phyloP scores from a whole-genome alignment of 1,140 invertebrate genomes.

The Orchesella cincta region DNA sequence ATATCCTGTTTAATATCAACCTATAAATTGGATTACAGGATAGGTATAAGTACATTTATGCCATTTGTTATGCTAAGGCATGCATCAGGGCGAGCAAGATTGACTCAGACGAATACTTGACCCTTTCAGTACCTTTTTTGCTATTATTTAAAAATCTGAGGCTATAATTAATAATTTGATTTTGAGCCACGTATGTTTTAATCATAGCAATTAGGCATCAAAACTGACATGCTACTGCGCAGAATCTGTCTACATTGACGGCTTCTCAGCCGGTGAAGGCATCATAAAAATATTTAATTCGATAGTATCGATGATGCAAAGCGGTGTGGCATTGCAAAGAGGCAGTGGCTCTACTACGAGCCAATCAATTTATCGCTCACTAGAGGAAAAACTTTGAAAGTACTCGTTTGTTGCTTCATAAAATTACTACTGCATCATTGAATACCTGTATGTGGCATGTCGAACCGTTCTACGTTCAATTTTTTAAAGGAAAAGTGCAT shows the following conservation, averaged over 20 bases:
- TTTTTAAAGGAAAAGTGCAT: no score
- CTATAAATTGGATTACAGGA: no score
- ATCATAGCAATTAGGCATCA: constrained; percentile 17
- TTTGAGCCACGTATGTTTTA: not conserved
- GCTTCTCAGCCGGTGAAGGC: not conserved
- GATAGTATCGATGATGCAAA: not conserved
- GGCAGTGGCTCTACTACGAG: not conserved
- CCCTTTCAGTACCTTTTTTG: no score
- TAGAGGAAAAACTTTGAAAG: not conserved
- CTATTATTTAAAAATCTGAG: no score
- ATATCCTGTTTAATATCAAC: no score
- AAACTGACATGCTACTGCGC: constrained; percentile 21
- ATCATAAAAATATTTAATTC: not conserved
- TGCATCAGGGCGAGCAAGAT: no score
- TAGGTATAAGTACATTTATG: no score
- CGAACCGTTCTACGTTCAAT: no score
- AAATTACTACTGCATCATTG: no score
- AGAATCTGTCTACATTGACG: constrained; percentile 6
- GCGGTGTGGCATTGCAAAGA: not conserved
- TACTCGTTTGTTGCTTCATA: not conserved
- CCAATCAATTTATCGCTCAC: not conserved
- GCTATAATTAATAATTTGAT: constrained; percentile 13
- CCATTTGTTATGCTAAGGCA: no score
- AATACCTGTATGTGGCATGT: no score
- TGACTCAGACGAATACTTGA: no score